Base-by-base conservation (phyloP, 1,140 invertebrate genomes). In the Homalodisca vitripennis region DNA sequence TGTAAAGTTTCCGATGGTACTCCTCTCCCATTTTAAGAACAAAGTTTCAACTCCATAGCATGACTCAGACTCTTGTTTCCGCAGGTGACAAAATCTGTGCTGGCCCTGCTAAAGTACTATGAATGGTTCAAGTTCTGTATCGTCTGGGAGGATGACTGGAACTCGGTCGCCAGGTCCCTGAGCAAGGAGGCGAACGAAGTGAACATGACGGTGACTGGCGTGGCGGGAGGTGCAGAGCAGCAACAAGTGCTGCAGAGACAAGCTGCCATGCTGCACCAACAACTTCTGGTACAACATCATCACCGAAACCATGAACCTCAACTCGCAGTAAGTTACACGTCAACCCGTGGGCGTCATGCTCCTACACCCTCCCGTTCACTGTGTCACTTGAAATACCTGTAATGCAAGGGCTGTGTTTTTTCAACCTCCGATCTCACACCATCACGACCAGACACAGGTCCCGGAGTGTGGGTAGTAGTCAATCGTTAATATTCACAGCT, bases 71-170 rank as follows among this genome's bases (percentile, higher is more conserved):
- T 66, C 66, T 71, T 71, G 41, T 70, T n/a, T 81, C n/a, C 83
- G 46, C 79, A 93, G 87, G 93, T 97, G 26, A 95, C 94, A 31
- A 97, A 96, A 81, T 97, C 95, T 24, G 89, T 98, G 63, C 89
- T 98, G 75, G 88, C 95, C 0, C 81, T 98, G 55, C 80, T 99
- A 67, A 83, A 88, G 46, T 92, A 97, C 80, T 96, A 94, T 80
- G 89, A 91, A 73, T 99, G 96, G 96, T 88, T 89, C 68, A 95
- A 95, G 78, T 98, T 98, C 81, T 90, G 92, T 20, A 92, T 99
- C 55, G 84, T 98, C n/a, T 90, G 90, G 68, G 94, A 98, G 76
- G 87, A 89, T 64, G 81, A 85, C 0, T 93, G 89, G 88, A 84
- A 84, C 70, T 90, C 87, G 0, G 92, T 96, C 2, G 92, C 92